These are phyloP conservation scores for Melanerpes aurifrons DNA, from an alignment of 2,113 vertebrate species.

Conservation along the genomic window DNA sequence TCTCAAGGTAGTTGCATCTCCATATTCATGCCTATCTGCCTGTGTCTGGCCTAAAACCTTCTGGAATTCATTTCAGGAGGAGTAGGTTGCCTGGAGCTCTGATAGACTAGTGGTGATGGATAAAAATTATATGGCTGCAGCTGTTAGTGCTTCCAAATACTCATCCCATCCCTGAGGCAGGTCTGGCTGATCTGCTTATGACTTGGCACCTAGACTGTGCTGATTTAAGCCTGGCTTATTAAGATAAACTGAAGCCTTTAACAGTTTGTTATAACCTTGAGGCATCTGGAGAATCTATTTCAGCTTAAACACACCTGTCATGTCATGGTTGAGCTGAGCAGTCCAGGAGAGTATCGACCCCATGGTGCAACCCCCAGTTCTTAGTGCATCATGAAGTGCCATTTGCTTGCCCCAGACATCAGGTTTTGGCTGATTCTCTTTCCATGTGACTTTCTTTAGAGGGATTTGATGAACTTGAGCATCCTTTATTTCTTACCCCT, in stretches of 20 bases:
- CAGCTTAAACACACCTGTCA: background rate
- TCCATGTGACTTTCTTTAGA: background rate
- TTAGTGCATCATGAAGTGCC: background rate
- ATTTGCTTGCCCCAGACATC: background rate
- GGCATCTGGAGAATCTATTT: background rate
- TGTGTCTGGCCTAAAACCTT: background rate
- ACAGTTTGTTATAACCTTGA: background rate
- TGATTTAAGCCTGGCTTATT: background rate
- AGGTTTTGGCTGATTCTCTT: background rate
- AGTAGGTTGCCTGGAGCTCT: background rate
- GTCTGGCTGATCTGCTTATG: background rate
- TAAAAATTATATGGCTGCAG: background rate
- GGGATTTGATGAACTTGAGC: background rate
- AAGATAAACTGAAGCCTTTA: background rate
- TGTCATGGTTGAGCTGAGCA: background rate
- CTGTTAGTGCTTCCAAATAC: background rate
- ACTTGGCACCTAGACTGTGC: background rate
- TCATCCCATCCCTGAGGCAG: conserved; percentile 10
- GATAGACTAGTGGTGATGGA: background rate
- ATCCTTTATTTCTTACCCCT: background rate
- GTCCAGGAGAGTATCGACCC: background rate
- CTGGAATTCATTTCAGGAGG: background rate
- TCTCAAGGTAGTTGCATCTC: background rate
- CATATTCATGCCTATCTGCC: background rate
- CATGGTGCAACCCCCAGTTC: background rate